phyloP scores from a whole-genome alignment of 2,888 invertebrate genomes.

The Cylindroiulus punctatus region DNA sequence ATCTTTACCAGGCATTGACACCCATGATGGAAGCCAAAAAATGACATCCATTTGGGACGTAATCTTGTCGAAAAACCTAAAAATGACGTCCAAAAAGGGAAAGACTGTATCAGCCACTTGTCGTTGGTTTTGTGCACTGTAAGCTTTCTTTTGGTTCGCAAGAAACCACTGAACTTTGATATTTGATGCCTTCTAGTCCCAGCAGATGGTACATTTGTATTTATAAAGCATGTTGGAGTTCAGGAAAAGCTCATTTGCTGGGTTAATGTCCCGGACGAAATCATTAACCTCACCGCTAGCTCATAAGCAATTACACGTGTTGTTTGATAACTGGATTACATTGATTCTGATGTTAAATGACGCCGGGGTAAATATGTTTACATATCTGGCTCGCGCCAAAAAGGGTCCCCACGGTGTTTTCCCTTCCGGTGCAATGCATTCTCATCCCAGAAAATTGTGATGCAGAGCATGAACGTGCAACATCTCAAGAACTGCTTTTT shows the following conservation, averaged over 20 bases:
- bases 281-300: background rate
- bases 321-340: background rate
- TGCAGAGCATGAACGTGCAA: background rate
- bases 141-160: too few relatives aligned
- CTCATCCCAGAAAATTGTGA: background rate
- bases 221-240: background rate
- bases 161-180: background rate
- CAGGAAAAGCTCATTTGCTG: constrained; percentile 22
- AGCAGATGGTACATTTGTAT: background rate
- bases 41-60: too few relatives aligned
- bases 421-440: constrained; percentile 13
- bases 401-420: background rate
- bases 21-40: too few relatives aligned
- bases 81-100: too few relatives aligned
- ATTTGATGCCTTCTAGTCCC: background rate
- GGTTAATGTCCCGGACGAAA: background rate
- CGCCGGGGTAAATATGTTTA: background rate
- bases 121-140: too few relatives aligned
- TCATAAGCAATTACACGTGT: background rate
- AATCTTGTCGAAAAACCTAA: too few relatives aligned
- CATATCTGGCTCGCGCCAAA: background rate
- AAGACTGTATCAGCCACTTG: too few relatives aligned
- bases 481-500: background rate
- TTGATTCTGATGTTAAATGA: constrained; percentile 1
- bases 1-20: too few relatives aligned